These are phyloP conservation scores for Hoplias malabaricus DNA, from an alignment of 2,113 vertebrate species.

Conservation along the genomic window DNA sequence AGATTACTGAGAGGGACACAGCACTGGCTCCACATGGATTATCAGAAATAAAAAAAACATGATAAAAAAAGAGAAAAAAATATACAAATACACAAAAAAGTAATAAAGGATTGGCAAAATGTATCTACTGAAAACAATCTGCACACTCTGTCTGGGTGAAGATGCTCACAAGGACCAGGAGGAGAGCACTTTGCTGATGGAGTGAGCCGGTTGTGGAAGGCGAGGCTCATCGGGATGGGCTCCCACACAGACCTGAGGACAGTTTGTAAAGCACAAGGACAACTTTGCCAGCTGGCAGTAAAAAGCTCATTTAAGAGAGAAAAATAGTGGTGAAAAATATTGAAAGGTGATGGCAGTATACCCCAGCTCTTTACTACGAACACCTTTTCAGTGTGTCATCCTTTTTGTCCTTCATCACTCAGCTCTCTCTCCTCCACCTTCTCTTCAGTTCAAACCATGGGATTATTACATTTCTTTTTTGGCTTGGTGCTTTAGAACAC, in stretches of 20 bases:
- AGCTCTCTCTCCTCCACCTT: neutral
- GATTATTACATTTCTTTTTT: conserved; percentile 61
- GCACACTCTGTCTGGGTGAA: conserved; percentile 64
- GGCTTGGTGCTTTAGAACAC: conserved; percentile 69
- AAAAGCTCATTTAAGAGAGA: conserved; percentile 48
- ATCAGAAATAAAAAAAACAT: conserved; percentile 47
- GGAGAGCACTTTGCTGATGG: conserved; percentile 60
- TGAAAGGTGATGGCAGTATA: neutral
- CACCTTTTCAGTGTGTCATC: conserved; percentile 15
- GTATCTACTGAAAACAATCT: conserved; percentile 51
- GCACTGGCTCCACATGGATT: conserved; percentile 40
- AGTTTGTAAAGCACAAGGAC: conserved; percentile 99
- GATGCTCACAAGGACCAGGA: conserved; percentile 53
- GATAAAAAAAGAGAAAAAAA: conserved; percentile 53
- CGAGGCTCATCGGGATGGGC: conserved; percentile 52
- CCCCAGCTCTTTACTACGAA: conserved; percentile 13
- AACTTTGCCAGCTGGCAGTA: conserved; percentile 76
- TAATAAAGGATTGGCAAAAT: conserved; percentile 69
- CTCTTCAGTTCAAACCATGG: conserved; percentile 1
- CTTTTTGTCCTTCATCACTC: conserved; percentile 7
- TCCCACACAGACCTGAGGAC: conserved; percentile 49
- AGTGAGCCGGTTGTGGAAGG: conserved; percentile 49
- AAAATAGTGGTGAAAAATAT: conserved; percentile 12
- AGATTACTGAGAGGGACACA: conserved; percentile 64
- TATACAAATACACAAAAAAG: conserved; percentile 60